Conservation (phyloP, 2,797 vertebrate genomes). For the Sphenopsis melanotis region DNA sequence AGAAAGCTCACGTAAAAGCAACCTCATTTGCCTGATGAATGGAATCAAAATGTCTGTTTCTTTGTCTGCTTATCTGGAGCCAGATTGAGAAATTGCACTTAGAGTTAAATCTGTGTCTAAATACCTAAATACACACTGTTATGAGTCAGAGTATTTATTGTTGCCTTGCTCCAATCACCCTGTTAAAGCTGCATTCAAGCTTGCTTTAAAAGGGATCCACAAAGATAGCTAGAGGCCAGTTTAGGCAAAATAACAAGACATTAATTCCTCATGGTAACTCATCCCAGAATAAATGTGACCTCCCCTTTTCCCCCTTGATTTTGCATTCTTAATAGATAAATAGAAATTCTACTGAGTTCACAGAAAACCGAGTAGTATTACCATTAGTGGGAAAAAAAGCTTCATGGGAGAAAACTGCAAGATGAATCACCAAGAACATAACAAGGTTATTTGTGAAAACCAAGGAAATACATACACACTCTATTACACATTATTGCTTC, state of each 20-base stretch:
- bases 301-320: neutral
- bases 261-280: neutral
- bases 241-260: neutral
- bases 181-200: neutral
- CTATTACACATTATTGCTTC: neutral
- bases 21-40: neutral
- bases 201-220: neutral
- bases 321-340: neutral
- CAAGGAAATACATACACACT: neutral
- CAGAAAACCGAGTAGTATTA: neutral
- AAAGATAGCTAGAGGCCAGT: neutral
- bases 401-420: neutral
- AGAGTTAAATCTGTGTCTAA: neutral
- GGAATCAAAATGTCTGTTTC: neutral
- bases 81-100: neutral
- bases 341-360: neutral
- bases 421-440: conserved; percentile 9
- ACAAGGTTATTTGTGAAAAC: neutral
- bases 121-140: neutral
- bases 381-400: neutral
- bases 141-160: conserved; percentile 8
- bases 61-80: neutral
- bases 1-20: neutral
- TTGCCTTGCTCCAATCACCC: neutral
- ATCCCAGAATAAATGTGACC: neutral